Percentiles rank a stretch among this genome's conserved stretches.
These are phyloP conservation scores for Gonocerus acuteangulatus DNA, from an alignment of 2,888 invertebrate species.

Conservation along the genomic window DNA sequence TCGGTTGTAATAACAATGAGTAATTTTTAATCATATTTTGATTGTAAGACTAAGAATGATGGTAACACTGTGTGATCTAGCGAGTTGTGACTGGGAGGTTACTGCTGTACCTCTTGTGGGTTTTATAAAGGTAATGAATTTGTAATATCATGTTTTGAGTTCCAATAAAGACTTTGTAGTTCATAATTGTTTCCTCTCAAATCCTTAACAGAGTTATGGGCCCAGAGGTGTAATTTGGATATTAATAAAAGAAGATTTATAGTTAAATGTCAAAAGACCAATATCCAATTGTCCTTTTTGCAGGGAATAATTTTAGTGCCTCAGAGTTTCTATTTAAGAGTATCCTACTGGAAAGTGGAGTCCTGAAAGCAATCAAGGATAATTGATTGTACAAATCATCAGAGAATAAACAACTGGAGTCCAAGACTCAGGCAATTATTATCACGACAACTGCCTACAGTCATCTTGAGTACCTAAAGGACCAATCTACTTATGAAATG, in stretches of 20 bases:
- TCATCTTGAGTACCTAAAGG: conserved; percentile 9
- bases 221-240: conserved; percentile 7
- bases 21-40: background rate
- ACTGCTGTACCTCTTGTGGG: background rate
- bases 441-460: background rate
- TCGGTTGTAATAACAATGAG: background rate
- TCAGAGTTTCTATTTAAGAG: background rate
- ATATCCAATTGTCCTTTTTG: conserved; percentile 14
- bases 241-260: background rate
- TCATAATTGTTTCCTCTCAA: background rate
- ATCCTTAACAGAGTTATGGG: background rate
- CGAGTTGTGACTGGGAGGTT: background rate
- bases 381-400: background rate
- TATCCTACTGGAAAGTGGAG: conserved; percentile 1
- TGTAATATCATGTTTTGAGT: background rate
- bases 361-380: background rate
- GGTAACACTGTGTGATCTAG: background rate
- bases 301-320: conserved; percentile 2
- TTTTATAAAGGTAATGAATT: background rate
- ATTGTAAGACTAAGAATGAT: background rate
- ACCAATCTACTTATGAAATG: conserved; percentile 3
- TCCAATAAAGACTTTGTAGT: background rate
- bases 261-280: conserved; percentile 7
- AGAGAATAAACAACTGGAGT: conserved; percentile 5
- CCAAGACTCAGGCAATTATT: conserved; percentile 12